A percentile compares a stretch with the other conserved stretches of the same genome.
Conservation (phyloP, 2,113 vertebrate genomes). For the Xiphorhynchus elegans region DNA sequence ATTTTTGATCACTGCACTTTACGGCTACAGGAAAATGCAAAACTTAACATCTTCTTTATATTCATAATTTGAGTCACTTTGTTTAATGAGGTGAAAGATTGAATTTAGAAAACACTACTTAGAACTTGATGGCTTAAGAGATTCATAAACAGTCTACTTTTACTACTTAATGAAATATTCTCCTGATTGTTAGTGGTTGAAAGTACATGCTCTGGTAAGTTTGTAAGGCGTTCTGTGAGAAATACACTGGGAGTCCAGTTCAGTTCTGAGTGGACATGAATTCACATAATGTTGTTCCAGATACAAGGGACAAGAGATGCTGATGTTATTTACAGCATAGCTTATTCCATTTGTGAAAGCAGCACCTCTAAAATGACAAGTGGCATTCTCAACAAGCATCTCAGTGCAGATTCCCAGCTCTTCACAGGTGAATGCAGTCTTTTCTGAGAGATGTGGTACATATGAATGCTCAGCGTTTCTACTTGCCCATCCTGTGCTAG, state of each 20-base stretch:
- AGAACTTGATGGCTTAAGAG: not conserved
- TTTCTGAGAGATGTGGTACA: not conserved
- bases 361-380: not conserved
- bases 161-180: not conserved
- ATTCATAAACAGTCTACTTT: not conserved
- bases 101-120: not conserved
- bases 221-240: not conserved
- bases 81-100: not conserved
- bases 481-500: not conserved
- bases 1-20: not conserved
- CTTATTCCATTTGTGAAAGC: not conserved
- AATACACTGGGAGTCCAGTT: not conserved
- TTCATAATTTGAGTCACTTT: not conserved
- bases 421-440: not conserved
- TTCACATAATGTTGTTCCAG: not conserved
- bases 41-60: not conserved
- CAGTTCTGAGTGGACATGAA: not conserved
- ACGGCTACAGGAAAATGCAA: not conserved
- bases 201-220: not conserved
- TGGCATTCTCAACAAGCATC: not conserved
- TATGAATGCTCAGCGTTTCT: not conserved
- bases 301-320: not conserved
- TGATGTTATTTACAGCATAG: not conserved
- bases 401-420: not conserved
- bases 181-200: not conserved